These are phyloP conservation scores for Incurvaria masculella DNA, from an alignment of 2,888 invertebrate genomes.

Conservation along the genomic window DNA sequence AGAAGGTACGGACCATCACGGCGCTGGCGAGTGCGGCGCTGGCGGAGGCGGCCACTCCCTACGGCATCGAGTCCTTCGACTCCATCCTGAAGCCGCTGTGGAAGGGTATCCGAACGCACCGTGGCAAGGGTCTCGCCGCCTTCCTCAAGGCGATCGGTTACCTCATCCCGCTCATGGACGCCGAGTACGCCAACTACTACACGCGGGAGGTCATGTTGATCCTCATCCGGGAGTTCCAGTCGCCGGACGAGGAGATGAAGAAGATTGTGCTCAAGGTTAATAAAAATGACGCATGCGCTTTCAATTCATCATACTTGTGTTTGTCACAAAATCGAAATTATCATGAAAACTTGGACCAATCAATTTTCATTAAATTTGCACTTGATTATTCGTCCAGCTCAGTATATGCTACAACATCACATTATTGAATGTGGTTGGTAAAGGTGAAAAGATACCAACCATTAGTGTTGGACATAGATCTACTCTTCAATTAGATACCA, in stretches of 20 bases:
- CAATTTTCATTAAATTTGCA: too few relatives aligned
- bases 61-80: slow-evolving; percentile 99
- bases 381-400: too few relatives aligned
- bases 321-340: too few relatives aligned
- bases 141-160: slow-evolving; percentile 99
- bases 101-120: slow-evolving; percentile 95
- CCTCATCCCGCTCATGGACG: slow-evolving; percentile 98
- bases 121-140: slow-evolving; percentile 95
- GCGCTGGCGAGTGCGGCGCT: slow-evolving; percentile 97
- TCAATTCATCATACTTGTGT: too few relatives aligned
- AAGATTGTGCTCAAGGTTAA: slow-evolving; percentile 96
- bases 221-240: slow-evolving; percentile 98
- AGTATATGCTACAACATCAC: too few relatives aligned
- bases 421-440: too few relatives aligned
- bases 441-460: too few relatives aligned
- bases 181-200: slow-evolving; percentile 99
- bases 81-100: slow-evolving; percentile 98
- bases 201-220: slow-evolving; percentile 98
- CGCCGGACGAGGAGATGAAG: slow-evolving; percentile 99
- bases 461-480: too few relatives aligned
- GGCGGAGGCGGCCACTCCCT: slow-evolving; percentile 98
- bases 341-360: too few relatives aligned
- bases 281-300: too few relatives aligned
- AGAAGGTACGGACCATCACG: slow-evolving; percentile 98
- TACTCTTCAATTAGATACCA: too few relatives aligned